Base-by-base conservation (phyloP, 2,113 vertebrate species). In the Elanus axillaris region DNA sequence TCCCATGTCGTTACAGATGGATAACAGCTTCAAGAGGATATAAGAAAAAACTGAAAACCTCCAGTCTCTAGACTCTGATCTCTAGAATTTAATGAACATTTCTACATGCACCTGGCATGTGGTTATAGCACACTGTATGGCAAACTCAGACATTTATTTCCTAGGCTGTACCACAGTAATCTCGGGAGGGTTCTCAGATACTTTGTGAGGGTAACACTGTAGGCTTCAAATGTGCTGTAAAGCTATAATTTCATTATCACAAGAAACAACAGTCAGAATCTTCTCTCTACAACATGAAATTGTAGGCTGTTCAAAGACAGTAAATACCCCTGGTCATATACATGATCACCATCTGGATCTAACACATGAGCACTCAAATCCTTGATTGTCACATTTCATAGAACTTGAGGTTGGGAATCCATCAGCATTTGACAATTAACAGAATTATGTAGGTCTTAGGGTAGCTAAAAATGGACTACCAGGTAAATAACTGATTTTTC, bases 361-460 rank as follows among this genome's bases (percentile, higher is more conserved):
- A 77, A 32, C 11, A 58, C 13, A 31, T 4, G 4, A 79, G 23
- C 42, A 50, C 15, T 77, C 40, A 83, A 43, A 66, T 52, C 32
- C 38, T 85, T 25, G 10, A 59, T 23, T 16, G 22, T 9, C 16
- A 15, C 10, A 43, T 50, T 91, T 89, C 25, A 29, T 16, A 23
- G 0, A 3, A 47, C 25, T 71, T 62, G 29, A 81, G 26, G 19
- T 15, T 50, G 50, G 38, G n/a, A 87, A 81, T 16, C 9, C 16
- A 55, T 60, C 22, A 84, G 21, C 22, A 13, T 79, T 75, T 0
- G 0, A 58, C 10, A 63, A 40, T 0, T 36, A 19, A 53, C 25
- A 71, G 31, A 67, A 59, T 58, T 69, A 56, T 8, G 11, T 27
- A 40, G 32, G 12, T n/a, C n/a, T 78, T 42, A 42, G 25, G 3